Base-by-base conservation (phyloP, 2,797 vertebrate genomes). In the Anableps anableps region DNA sequence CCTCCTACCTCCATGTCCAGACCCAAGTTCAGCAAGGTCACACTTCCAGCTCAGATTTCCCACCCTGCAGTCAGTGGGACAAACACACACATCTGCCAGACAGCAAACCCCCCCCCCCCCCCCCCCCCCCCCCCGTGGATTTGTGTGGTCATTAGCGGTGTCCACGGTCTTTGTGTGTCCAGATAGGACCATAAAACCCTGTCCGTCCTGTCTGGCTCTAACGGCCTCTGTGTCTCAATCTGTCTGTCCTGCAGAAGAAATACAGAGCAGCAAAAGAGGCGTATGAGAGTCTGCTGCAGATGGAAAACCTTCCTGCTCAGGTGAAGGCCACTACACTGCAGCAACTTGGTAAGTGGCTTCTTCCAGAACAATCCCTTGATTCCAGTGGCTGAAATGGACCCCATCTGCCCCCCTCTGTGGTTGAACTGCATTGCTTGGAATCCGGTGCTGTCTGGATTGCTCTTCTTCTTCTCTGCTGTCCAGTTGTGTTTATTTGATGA, bases 251-350 rank as follows among this genome's bases (percentile, higher is more conserved):
- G 87, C 95, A 99, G 98, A 98, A 98, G 96, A 99, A 98, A 94
- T 97, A 99, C 96, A 96, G 98, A 94, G 97, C 97, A 89, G 98
- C 98, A 90, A 99, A 99, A 93, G 98, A 99, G 94, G 97, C 98
- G 72, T 99, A 99, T 93, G 98, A 99, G 93, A 97, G 96, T 95
- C 97, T 99, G 93, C 91, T 99, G 94, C 97, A 98, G 96, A 96
- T 96, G 7, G 97, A 99, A 91, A 96, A 97, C 94, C 97, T 99
- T 95, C 96, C 98, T 95, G 96, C 96, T 92, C 98, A 98, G 97
- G 98, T 99, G 95, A 99, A 99, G 96, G 98, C 98, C 85, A 97
- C 97, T 89, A 97, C 99, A 83, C 96, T 99, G 93, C 98, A 99
- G 95, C 98, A 99, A 94, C 96, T 99, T 91, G 98, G 98, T 98